Evolutionary conservation across 1,140 invertebrate species (phyloP).

Genomic region (Pemphigus obesinymphae): DNA sequence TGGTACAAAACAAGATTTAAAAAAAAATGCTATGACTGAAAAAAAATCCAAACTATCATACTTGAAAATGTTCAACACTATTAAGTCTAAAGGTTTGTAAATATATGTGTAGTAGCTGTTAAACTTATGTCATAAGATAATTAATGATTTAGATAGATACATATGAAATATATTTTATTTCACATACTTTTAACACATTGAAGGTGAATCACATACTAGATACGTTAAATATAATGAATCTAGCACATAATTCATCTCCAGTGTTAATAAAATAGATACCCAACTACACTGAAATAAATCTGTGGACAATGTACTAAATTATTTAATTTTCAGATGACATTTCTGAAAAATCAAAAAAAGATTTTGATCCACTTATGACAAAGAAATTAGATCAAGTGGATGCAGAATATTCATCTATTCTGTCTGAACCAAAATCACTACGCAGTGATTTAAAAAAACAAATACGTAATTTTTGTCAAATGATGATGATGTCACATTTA

Average conservation of each 20-base stretch:
- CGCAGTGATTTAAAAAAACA: constrained; percentile 18
- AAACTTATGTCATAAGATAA: no score
- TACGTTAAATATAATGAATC: no score
- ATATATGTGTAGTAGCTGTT: no score
- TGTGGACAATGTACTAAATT: neutral
- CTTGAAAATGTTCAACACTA: constrained; percentile 36
- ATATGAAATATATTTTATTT: neutral
- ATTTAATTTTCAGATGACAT: constrained; percentile 42
- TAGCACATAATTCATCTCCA: no score
- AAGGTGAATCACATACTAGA: no score
- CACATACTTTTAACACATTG: no score
- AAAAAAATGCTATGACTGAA: constrained; percentile 9
- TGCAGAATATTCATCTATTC: constrained; percentile 5
- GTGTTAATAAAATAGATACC: no score
- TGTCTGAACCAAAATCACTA: constrained; percentile 6
- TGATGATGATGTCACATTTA: constrained; percentile 36
- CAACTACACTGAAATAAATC: no score
- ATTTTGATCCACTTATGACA: constrained; percentile 18
- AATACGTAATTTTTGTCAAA: constrained; percentile 35
- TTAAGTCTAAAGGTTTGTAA: constrained; percentile 27
- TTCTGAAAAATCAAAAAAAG: constrained; percentile 32
- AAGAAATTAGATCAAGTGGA: constrained; percentile 34
- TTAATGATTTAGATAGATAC: neutral
- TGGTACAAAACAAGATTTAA: constrained; percentile 19
- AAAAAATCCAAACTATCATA: constrained; percentile 34